Evolutionary conservation across 2,113 vertebrate species (phyloP), one percentile per base, ranked within the genome.

Genomic region (Callithrix jacchus): DNA sequence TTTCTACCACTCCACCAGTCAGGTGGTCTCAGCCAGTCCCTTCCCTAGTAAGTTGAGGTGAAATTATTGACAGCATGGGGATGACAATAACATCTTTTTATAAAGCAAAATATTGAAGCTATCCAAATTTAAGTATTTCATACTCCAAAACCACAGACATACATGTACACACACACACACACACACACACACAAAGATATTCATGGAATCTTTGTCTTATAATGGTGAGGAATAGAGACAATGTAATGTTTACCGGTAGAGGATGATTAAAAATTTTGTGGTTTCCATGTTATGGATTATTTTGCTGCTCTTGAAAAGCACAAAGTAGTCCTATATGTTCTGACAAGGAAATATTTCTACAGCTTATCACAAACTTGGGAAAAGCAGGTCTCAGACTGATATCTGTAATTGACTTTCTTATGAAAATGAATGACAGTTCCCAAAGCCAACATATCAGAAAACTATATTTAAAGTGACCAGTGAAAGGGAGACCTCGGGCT

Each of bases 121-220:
- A 21, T 56, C 35, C 68, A 93, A 45, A 66, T 45, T 4, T 14
- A 84, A 73, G 49, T 73, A 79, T 66, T 27, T 42, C 21, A 42
- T 18, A 52, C 16, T 66, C 49, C 23, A 30, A 58, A 58, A 27
- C 52, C 21, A 81, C 21, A 37, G 79, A 20, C 2, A 64, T 2
- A 54, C n/a, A 66, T 6, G 8, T 12, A 4, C 1, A 4, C 35
- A 3, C 45, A 45, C 8, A 32, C 20, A 23, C 18, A 8, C 0
- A 54, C 23, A 27, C 56, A 64, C 58, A 61, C 25, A 25, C 4
- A 3, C 0, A 56, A 30, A 17, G 16, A 14, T 47, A 45, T n/a
- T 56, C 40, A 3, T 30, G 0, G 10, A 18, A 13, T 16, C 30
- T 2, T n/a, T 4, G 0, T 16, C 40, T 77, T 40, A 23, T 1